These are phyloP conservation scores for Callipepla californica DNA, from an alignment of 2,113 vertebrate species.

Conservation along the genomic window DNA sequence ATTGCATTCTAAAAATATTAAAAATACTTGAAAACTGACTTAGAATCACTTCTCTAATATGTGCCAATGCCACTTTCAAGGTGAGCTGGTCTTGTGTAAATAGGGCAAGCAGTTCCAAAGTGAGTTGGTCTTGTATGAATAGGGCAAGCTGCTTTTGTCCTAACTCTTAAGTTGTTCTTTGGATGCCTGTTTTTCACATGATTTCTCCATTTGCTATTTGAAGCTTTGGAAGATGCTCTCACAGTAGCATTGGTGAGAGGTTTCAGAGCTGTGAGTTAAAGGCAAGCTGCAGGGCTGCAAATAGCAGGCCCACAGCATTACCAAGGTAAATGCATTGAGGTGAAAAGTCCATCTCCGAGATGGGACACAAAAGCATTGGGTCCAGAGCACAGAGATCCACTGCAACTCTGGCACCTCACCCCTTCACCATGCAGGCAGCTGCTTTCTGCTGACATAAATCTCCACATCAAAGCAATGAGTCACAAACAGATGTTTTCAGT, in stretches of 20 bases:
- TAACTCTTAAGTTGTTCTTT: conserved; percentile 13
- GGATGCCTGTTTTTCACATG: conserved; percentile 22
- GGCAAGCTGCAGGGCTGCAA: neutral
- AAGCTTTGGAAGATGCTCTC: neutral
- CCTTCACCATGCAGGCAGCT: neutral
- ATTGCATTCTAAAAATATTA: neutral
- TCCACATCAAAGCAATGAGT: neutral
- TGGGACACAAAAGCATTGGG: neutral
- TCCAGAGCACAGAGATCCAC: neutral
- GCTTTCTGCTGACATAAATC: neutral
- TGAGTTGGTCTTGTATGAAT: neutral
- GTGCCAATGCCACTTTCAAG: neutral
- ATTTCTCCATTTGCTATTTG: conserved; percentile 46
- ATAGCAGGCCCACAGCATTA: neutral
- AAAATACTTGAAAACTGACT: conserved; percentile 25
- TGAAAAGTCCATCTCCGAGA: neutral
- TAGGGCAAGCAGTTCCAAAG: neutral
- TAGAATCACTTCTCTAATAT: neutral
- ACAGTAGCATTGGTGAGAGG: neutral
- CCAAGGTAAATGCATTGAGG: neutral
- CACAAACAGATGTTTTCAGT: neutral
- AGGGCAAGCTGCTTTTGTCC: neutral
- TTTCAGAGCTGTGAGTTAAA: neutral
- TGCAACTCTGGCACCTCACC: neutral
- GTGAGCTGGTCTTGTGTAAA: neutral